Evolutionary conservation across 2,888 invertebrate genomes (phyloP).

Genomic region (Sclerodermus sp.): DNA sequence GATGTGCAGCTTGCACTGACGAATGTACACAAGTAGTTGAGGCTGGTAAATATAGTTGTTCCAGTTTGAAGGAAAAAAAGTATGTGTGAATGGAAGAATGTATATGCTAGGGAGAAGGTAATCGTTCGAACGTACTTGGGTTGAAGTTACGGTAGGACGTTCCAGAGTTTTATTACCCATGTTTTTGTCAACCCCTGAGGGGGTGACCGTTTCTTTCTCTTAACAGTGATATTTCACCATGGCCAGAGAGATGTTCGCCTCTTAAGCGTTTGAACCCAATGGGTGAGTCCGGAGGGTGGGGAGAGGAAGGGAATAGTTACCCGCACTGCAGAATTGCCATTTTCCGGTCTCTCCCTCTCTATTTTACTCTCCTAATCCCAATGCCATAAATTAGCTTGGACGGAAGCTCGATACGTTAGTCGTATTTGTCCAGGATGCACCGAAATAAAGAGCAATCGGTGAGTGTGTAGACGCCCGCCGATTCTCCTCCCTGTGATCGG

Average conservation of each 20-base stretch:
- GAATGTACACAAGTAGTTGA: too few species aligned
- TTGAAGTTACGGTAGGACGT: slow-evolving; percentile 14
- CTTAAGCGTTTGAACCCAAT: slow-evolving; percentile 33
- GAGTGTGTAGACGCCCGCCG: slow-evolving; percentile 4
- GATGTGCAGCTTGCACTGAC: too few species aligned
- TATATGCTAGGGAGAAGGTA: slow-evolving; percentile 21
- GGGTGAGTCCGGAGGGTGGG: slow-evolving; percentile 16
- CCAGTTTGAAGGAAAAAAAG: too few species aligned
- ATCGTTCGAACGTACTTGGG: slow-evolving; percentile 33
- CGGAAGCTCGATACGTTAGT: slow-evolving; percentile 48
- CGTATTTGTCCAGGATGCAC: slow-evolving; percentile 37
- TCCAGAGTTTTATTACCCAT: slow-evolving; percentile 43
- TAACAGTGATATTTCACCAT: slow-evolving; percentile 46
- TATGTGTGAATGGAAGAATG: too few species aligned
- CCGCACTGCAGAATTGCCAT: slow-evolving; percentile 49
- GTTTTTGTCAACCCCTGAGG: slow-evolving; percentile 44
- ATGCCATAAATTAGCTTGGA: slow-evolving; percentile 45
- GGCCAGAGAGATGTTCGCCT: slow-evolving; percentile 28
- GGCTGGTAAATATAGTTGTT: too few species aligned
- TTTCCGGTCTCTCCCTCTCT: slow-evolving; percentile 40
- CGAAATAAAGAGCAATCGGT: slow-evolving; percentile 29
- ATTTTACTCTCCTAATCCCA: slow-evolving; percentile 44
- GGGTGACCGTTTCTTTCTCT: slow-evolving; percentile 42
- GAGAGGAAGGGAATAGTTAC: slow-evolving; percentile 30
- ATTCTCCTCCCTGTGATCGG: too few species aligned